These are phyloP conservation scores for Eulimnadia texana DNA, from an alignment of 1,140 invertebrate genomes.

Conservation along the genomic window DNA sequence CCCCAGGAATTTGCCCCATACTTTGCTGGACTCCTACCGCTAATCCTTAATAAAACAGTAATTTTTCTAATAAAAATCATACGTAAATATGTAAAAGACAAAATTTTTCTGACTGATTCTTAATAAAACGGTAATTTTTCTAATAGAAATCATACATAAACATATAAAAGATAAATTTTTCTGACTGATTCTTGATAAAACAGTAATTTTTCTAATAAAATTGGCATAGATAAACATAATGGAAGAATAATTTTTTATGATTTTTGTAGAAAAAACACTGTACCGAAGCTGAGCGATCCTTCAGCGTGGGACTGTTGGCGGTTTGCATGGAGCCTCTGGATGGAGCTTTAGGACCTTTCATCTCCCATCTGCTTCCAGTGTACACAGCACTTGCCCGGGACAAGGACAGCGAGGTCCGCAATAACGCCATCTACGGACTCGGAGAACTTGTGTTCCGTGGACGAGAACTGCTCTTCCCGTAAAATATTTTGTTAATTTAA, in stretches of 20 bases:
- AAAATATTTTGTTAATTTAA: constrained; percentile 31
- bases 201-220: constrained; percentile 13
- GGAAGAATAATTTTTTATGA: not conserved
- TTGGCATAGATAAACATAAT: constrained; percentile 13
- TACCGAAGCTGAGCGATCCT: constrained; percentile 46
- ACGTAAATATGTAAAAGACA: not conserved
- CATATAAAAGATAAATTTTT: not conserved
- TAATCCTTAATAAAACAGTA: constrained; percentile 18
- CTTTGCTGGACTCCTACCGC: constrained; percentile 44
- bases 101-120: constrained; percentile 31
- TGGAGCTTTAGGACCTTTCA: constrained; percentile 34
- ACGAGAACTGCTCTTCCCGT: constrained; percentile 41
- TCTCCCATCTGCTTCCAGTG: constrained; percentile 42
- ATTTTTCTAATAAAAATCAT: constrained; percentile 16
- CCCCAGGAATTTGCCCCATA: constrained; percentile 48
- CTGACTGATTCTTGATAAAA: constrained; percentile 19
- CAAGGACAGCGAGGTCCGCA: constrained; percentile 49
- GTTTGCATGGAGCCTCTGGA: constrained; percentile 51
- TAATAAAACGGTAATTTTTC: constrained; percentile 14
- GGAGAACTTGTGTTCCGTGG: constrained; percentile 52
- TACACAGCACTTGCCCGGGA: constrained; percentile 45
- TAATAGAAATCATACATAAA: constrained; percentile 16
- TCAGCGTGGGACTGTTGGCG: constrained; percentile 53
- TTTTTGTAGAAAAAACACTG: constrained; percentile 39
- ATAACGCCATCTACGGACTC: constrained; percentile 58